phyloP scores from a whole-genome alignment of 2,113 vertebrate species.

The Excalfactoria chinensis region DNA sequence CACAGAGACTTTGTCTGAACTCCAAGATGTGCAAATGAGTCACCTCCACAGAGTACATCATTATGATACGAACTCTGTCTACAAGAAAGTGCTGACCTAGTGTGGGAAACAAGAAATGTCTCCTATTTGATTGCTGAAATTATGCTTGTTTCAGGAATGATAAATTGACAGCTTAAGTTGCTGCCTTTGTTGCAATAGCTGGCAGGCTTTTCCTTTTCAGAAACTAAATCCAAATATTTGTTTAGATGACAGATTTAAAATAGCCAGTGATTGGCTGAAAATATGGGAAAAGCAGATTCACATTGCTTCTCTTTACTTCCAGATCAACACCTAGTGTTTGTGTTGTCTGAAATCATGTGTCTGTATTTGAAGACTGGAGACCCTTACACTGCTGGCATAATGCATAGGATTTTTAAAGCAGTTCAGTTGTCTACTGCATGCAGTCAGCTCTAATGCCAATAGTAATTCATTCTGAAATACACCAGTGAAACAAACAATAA shows the following conservation, averaged over 20 bases:
- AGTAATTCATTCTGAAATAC: neutral
- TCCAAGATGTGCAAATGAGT: slow-evolving; percentile 19
- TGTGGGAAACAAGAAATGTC: slow-evolving; percentile 25
- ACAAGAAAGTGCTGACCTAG: slow-evolving; percentile 14
- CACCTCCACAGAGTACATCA: neutral
- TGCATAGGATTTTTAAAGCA: neutral
- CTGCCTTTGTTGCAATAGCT: neutral
- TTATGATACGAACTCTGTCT: neutral
- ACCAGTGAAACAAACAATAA: neutral
- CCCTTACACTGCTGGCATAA: neutral
- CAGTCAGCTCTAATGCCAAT: neutral
- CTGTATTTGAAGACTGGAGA: neutral
- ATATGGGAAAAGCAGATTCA: neutral
- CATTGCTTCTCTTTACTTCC: neutral
- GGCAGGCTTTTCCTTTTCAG: neutral
- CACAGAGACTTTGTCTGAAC: neutral
- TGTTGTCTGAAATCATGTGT: neutral
- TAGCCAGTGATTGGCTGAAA: neutral
- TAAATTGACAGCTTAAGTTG: neutral
- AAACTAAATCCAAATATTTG: neutral
- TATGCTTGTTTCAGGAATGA: neutral
- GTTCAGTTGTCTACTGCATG: neutral
- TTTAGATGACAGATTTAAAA: neutral
- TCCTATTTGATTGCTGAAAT: neutral
- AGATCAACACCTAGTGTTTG: neutral